Base-by-base conservation (phyloP, 2,113 vertebrate species). In the Proteles cristata region DNA sequence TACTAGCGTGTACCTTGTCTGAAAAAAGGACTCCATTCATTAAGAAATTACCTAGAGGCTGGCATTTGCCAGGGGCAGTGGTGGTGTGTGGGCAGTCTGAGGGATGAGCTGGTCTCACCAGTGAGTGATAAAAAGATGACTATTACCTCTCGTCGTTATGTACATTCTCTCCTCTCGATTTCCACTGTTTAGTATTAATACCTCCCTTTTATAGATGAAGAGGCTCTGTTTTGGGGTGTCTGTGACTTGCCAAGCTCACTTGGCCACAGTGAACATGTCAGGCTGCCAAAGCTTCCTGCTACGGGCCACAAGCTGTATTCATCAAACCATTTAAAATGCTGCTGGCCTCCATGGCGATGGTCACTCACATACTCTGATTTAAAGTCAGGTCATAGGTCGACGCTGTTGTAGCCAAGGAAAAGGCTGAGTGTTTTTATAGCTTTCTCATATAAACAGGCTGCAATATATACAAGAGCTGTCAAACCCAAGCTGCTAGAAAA, bases 11-110 rank as follows among this genome's bases (percentile, higher is more conserved):
- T 55, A n/a, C 61, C 48, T 88, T 82, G 14, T 88, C 35, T 26
- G 71, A 26, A 10, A 21, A n/a, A 55, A 81, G 65, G 26, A 73
- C 55, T 87, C 88, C 39, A 81, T 82, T 96, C 48, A 92, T 66
- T 73, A 88, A 85, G 74, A 58, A 87, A 90, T 69, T 48, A 69
- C 26, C 82, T 95, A 11, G 45, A 84, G 58, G 71, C 66, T 93
- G 71, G 45, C 71, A 28, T 74, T 43, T 79, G 53, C 66, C n/a
- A 26, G 74, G 45, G 74, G 74, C 55, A 63, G 35, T 74, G 58
- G 39, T 31, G 26, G 31, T n/a, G 31, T 31, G 50, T 31, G 12
- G 12, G 17, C 76, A 12, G 31, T 77, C 26, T 53, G 39, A 80
- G 58, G 23, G 79, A 74, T 55, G 45, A 88, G 35, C 21, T 28